phyloP scores from a whole-genome alignment of 1,140 invertebrate genomes.

The Samia ricini region DNA sequence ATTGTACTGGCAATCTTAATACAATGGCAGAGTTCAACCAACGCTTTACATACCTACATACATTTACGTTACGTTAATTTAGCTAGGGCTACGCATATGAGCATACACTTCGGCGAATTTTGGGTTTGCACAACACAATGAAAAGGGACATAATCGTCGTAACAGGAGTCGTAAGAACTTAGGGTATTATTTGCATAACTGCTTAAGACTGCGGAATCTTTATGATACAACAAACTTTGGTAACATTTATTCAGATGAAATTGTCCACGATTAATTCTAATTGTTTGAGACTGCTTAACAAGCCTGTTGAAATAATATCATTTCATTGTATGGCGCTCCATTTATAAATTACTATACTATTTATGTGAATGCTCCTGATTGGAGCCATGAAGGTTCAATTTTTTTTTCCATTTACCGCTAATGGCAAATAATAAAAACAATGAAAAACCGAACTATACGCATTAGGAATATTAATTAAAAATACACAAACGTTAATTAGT shows the following conservation, averaged over 20 bases:
- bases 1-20: background rate
- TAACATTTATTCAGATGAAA: slow-evolving; percentile 10
- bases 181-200: slow-evolving; percentile 6
- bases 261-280: slow-evolving; percentile 7
- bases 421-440: no score
- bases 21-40: slow-evolving; percentile 2
- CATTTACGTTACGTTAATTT: slow-evolving; percentile 22
- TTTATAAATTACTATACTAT: no score
- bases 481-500: no score
- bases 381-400: no score
- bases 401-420: no score
- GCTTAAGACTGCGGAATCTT: slow-evolving; percentile 4
- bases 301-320: no score
- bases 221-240: slow-evolving; percentile 10
- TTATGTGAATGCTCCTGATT: no score
- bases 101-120: slow-evolving; percentile 12
- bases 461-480: no score
- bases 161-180: slow-evolving; percentile 11
- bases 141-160: slow-evolving; percentile 10
- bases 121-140: slow-evolving; percentile 11
- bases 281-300: no score
- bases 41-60: slow-evolving; percentile 8
- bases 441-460: no score
- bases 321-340: no score
- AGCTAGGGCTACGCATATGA: slow-evolving; percentile 14